Evolutionary conservation across 1,140 invertebrate species (phyloP), one percentile per base, ranked within the genome.

Genomic region (Thalassaphorura encarpata): DNA sequence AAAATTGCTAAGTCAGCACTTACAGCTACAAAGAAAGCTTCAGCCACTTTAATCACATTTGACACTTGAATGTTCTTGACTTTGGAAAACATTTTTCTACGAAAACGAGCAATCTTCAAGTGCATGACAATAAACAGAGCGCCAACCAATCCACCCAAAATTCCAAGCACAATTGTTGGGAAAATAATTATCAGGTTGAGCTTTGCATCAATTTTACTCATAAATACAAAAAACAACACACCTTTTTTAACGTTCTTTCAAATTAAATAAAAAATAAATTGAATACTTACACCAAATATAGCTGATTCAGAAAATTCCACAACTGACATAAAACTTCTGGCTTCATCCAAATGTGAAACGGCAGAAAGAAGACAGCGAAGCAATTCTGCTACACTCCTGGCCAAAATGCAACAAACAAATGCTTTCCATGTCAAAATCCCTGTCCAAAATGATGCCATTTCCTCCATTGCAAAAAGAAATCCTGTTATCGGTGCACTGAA

Each of bases 401-500:
- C 69, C 21, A 74, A 61, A 66, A 75, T 75, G 59, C 72, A 74
- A 58, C 73, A 74, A 47, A 74, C 74, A 52, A 75, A 75, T 16
- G 73, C 72, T 64, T 75, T 71, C 72, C 72, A 75, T 1, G 72
- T 71, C 28, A 74, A 62, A 24, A 67, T 71, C 8, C 65, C 68
- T 4, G 70, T 72, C 73, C 73, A 75, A 59, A 73, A 72, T 18
- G 73, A 73, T 1, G 73, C 73, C 47, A 75, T 72, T 59, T 67
- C 66, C 43, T 67, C 66, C 61, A 67, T 66, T 24, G 61, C 61
- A 54, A 67, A 67, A 6, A 60, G 42, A 19, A 67, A 54, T 18
- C 63, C 66, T 33, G 58, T 60, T 16, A 67, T 63, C 3, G 66
- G 66, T n/a, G 66, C 51, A 40, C 58, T 55, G 53, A 67, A 67